Base-by-base conservation (phyloP, 2,797 vertebrate species). In the Trachops cirrhosus region DNA sequence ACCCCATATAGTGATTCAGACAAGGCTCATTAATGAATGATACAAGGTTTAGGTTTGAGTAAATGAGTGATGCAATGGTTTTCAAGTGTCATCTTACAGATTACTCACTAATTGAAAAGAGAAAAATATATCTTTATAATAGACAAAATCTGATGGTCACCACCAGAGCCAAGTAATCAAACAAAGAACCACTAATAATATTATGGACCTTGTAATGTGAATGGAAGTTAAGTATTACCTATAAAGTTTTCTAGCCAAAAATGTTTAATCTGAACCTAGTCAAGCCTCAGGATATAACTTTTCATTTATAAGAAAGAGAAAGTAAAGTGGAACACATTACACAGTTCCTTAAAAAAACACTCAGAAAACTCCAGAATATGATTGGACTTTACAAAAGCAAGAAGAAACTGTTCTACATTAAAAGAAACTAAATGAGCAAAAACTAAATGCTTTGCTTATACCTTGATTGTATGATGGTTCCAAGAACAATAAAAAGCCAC, bases 191-290 rank as follows among this genome's bases (percentile, higher is more conserved):
- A 16, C 64, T 39, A 54, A 77, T 54, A 88, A 89, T 22, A 59
- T 64, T 59, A 82, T 37, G 24, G 62, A 59, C 44, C 21, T 87
- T 67, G 21, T 68, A 59, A 90, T 80, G 21, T 79, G 34, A 75
- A 83, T 37, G 34, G 90, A 94, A 75, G 68, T 0, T 41, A 41
- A 91, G 34, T 0, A 29, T 70, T 52, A 83, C 22, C 71, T 44
- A 41, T 29, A 52, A 89, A 52, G n/a, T 62, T 74, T 89, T 68
- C 79, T 70, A 86, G 39, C 6, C 19, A 41, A 85, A 92, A 83
- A 37, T 41, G 39, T 70, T 95, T 80, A 74, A 67, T 59, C 26
- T 93, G 79, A 96, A 91, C 86, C 44, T 79, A 86, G 78, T 78
- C 52, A 88, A 73, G 46, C 6, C 54, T 62, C 29, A 86, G 90